phyloP scores from a whole-genome alignment of 2,888 invertebrate species.

The Aphodius sticticus region DNA sequence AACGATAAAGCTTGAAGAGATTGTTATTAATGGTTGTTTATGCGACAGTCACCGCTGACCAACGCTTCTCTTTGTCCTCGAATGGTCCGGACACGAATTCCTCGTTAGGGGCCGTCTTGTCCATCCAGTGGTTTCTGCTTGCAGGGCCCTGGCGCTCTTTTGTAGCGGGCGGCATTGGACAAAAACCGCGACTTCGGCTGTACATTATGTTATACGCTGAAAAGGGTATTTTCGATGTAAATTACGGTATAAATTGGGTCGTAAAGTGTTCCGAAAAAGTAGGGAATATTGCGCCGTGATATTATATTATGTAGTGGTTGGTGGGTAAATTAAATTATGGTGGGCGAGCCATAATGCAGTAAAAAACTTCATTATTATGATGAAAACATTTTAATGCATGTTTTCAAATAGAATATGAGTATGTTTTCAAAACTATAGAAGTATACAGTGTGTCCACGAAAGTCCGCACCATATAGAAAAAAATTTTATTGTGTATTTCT shows the following conservation, averaged over 20 bases:
- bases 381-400: too few species aligned
- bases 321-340: too few species aligned
- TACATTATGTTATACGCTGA: not conserved
- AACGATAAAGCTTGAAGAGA: not conserved
- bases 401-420: too few species aligned
- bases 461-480: too few species aligned
- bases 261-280: not conserved
- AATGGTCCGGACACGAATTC: not conserved
- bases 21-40: slow-evolving; percentile 4
- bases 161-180: not conserved
- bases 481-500: too few species aligned
- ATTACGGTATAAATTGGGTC: not conserved
- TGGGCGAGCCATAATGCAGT: too few species aligned
- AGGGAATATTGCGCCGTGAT: too few species aligned
- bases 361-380: too few species aligned
- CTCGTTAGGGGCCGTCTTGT: not conserved
- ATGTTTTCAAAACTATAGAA: too few species aligned
- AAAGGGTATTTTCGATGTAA: not conserved
- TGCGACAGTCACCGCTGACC: not conserved
- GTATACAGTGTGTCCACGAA: too few species aligned
- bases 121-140: not conserved
- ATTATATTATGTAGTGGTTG: too few species aligned
- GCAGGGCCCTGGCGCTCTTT: not conserved
- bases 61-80: not conserved
- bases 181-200: not conserved